A percentile compares a stretch with the other conserved stretches of the same genome.
Conservation (phyloP, 2,113 vertebrate genomes). For the Anguilla rostrata region DNA sequence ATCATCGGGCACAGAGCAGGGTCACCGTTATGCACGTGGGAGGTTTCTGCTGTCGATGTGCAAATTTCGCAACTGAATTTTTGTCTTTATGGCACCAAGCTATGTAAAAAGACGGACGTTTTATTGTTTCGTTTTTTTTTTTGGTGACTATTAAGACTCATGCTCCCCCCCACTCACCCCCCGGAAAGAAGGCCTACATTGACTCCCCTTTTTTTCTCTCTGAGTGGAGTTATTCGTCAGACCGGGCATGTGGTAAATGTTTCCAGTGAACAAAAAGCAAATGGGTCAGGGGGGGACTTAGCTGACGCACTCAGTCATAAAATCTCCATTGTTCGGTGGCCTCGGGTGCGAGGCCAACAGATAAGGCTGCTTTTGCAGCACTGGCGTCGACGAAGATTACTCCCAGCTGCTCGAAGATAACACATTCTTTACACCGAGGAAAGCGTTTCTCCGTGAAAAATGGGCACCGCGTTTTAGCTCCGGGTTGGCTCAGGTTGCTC, state of each 20-base stretch:
- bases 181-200: neutral
- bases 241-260: neutral
- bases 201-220: neutral
- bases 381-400: neutral
- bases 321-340: conserved; percentile 22
- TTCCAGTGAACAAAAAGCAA: conserved; percentile 11
- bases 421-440: conserved; percentile 35
- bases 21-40: conserved; percentile 28
- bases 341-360: neutral
- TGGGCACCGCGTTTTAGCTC: neutral
- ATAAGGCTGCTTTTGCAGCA: neutral
- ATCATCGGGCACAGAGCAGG: neutral
- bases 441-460: neutral
- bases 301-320: neutral
- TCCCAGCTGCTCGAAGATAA: neutral
- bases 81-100: neutral
- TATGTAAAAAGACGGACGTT: neutral
- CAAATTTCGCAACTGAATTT: neutral
- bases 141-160: neutral
- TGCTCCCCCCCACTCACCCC: neutral
- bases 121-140: neutral
- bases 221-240: neutral
- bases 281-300: conserved; percentile 9
- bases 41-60: conserved; percentile 1
- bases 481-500: neutral